Percentiles rank a stretch among this genome's conserved stretches.
Conservation (phyloP, 2,888 invertebrate species). For the Cactoblastis cactorum region DNA sequence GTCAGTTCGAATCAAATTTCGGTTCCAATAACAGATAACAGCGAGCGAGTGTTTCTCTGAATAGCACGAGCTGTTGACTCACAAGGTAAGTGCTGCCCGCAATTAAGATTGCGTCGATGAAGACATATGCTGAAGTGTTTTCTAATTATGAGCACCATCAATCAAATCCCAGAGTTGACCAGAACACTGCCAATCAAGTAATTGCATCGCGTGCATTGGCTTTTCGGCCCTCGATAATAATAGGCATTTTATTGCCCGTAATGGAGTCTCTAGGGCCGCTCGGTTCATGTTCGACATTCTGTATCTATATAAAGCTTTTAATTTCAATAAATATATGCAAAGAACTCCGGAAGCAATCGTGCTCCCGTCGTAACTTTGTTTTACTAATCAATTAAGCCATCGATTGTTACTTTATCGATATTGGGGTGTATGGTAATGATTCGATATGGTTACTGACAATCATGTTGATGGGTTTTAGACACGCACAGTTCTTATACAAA, state of each 20-base stretch:
- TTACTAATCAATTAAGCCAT: conserved; percentile 68
- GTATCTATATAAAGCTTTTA: conserved; percentile 57
- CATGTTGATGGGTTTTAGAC: conserved; percentile 60
- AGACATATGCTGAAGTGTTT: conserved; percentile 78
- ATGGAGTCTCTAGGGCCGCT: conserved; percentile 77
- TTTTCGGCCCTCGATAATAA: conserved; percentile 79
- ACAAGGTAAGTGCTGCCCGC: conserved; percentile 73
- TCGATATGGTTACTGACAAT: conserved; percentile 58
- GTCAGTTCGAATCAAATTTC: conserved; percentile 1
- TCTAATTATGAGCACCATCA: conserved; percentile 78
- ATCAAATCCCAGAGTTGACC: conserved; percentile 66
- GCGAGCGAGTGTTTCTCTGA: conserved; percentile 11
- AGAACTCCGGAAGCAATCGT: conserved; percentile 45
- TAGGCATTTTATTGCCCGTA: conserved; percentile 78
- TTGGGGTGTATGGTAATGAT: conserved; percentile 45
- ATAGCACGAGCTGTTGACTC: conserved; percentile 69
- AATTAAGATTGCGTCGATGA: conserved; percentile 75
- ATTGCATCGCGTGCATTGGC: conserved; percentile 79
- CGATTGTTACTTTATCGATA: conserved; percentile 52
- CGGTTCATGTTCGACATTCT: conserved; percentile 64
- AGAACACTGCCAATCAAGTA: conserved; percentile 78
- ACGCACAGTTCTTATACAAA: conserved; percentile 47
- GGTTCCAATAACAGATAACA: background rate
- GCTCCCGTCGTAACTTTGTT: conserved; percentile 45
- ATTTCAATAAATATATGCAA: conserved; percentile 72